These are phyloP conservation scores for Baryphthengus martii DNA, from an alignment of 2,113 vertebrate genomes.

Conservation along the genomic window DNA sequence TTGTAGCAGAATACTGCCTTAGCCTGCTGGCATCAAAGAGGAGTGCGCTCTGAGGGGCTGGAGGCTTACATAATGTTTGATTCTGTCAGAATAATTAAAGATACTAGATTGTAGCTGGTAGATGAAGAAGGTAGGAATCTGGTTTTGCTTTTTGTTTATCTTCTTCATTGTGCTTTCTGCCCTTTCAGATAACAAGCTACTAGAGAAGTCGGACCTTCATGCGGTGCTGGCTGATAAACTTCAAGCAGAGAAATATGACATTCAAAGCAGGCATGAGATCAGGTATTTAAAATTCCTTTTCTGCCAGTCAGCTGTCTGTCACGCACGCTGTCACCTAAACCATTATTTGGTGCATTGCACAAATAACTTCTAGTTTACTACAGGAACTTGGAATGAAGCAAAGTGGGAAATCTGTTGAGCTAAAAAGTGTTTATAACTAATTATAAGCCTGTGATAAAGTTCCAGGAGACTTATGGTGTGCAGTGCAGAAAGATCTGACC, in stretches of 20 bases:
- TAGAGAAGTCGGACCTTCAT: conserved; percentile 94
- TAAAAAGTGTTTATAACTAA: background rate
- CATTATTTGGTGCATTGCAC: background rate
- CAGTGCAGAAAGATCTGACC: background rate
- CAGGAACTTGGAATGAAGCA: background rate
- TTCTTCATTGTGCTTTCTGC: background rate
- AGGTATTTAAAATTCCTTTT: conserved; percentile 74
- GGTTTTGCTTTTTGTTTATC: background rate
- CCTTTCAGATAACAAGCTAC: conserved; percentile 86
- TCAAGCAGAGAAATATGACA: conserved; percentile 90
- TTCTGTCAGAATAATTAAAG: background rate
- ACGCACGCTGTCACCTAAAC: background rate
- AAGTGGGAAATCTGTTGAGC: background rate
- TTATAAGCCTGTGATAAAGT: background rate
- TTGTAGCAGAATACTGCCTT: background rate
- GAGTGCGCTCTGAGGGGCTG: background rate
- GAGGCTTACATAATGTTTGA: background rate
- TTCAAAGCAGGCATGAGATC: conserved; percentile 86
- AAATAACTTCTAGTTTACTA: background rate
- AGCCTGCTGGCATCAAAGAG: background rate
- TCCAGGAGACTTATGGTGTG: background rate
- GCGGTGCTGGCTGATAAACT: conserved; percentile 89
- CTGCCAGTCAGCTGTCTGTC: background rate
- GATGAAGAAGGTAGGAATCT: background rate
- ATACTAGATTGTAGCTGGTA: background rate